Evolutionary conservation across 2,888 invertebrate genomes (phyloP), one percentile per base, ranked within the genome.

Genomic region (Melieria picta): DNA sequence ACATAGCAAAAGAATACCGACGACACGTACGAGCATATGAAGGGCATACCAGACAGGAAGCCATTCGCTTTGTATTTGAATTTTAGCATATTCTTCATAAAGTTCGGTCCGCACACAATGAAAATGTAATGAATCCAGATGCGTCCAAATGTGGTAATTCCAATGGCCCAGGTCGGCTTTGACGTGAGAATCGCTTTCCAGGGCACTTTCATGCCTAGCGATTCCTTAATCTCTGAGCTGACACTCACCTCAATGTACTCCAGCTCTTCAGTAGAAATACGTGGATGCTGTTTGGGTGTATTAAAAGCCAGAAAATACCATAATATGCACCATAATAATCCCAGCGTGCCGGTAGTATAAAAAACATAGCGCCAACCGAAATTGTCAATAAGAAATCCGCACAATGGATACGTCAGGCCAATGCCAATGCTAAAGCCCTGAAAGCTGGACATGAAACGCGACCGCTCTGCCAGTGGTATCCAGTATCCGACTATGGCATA

Each of bases 391-490:
- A 93, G 88, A 82, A 91, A 91, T 52, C 92, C 92, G 80, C 91
- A 91, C 56, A 92, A 84, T 11, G 91, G 91, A 84, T 92, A 92
- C 48, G 92, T 92, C 78, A 92, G 83, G 7, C 92, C 92, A 76
- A 92, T 92, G 43, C 92, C 92, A 80, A 93, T 91, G 82, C 92
- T 92, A 87, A 92, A 92, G 80, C 92, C 91, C 89, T 91, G 92
- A 84, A 93, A 93, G 80, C 92, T 92, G 61, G 92, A 92, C 92
- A 93, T 93, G 82, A 93, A 93, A 70, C 92, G 88, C 67, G 91
- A 92, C 66, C 92, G 88, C 82, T 93, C 92, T 7, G 89, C 88
- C n/a, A 91, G 88, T 7, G 92, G 92, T 75, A 92, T 92, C 92
- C 92, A 93, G 78, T 90, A 90, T 4, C 91, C 92, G 46, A 92